A percentile compares a stretch with the other conserved stretches of the same genome.
Conservation (phyloP, 2,113 vertebrate genomes). For the Seriola rivoliana region DNA sequence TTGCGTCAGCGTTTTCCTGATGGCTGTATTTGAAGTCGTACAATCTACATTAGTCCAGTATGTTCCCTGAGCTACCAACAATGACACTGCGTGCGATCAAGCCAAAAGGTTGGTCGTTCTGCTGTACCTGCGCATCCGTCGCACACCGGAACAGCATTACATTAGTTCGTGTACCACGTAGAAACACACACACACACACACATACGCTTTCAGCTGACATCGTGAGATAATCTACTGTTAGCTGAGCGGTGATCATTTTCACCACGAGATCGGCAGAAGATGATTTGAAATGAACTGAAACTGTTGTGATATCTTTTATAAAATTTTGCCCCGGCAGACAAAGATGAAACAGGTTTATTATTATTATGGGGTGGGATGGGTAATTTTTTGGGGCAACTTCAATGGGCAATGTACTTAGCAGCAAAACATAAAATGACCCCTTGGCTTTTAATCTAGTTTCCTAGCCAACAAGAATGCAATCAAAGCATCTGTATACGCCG, state of each 20-base stretch:
- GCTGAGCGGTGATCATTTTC: not conserved
- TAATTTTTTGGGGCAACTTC: constrained; percentile 20
- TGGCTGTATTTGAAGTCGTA: constrained; percentile 47
- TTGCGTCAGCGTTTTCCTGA: constrained; percentile 38
- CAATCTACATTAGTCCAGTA: constrained; percentile 69
- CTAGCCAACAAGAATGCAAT: constrained; percentile 30
- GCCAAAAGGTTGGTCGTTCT: constrained; percentile 17
- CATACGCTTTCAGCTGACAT: not conserved
- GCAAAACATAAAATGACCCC: constrained; percentile 58
- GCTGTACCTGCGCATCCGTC: constrained; percentile 22
- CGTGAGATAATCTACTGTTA: not conserved
- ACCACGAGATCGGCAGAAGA: not conserved
- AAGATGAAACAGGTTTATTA: not conserved
- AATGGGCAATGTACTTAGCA: constrained; percentile 48
- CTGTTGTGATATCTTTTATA: not conserved
- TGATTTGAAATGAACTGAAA: not conserved
- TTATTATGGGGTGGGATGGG: constrained; percentile 3
- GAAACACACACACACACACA: not conserved
- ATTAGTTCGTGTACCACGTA: not conserved
- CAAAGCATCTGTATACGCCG: constrained; percentile 3
- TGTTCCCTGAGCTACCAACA: constrained; percentile 82
- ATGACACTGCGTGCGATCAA: constrained; percentile 25
- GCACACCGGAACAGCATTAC: not conserved
- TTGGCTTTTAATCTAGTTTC: constrained; percentile 38
- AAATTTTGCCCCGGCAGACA: constrained; percentile 12